phyloP scores from a whole-genome alignment of 2,113 vertebrate species.

The Narcine bancroftii region DNA sequence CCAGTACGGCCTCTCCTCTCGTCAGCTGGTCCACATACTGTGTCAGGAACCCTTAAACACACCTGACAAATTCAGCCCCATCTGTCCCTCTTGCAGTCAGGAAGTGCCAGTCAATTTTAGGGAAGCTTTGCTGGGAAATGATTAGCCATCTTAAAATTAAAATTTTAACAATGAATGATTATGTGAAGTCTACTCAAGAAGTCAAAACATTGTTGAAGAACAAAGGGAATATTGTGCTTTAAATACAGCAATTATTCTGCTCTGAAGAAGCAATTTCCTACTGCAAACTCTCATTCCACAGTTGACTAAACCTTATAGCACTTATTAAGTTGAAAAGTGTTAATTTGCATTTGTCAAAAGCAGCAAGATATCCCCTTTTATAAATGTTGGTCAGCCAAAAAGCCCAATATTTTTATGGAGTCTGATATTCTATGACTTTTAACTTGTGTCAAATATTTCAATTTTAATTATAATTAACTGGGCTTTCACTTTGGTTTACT shows the following conservation, averaged over 20 bases:
- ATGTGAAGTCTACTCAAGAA: not conserved
- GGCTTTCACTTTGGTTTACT: not conserved
- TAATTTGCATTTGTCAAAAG: not conserved
- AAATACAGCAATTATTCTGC: not conserved
- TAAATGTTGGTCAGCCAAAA: not conserved
- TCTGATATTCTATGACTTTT: not conserved
- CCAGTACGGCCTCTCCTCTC: no score
- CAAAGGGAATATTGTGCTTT: not conserved
- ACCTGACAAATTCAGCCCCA: no score
- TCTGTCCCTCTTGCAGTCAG: no score
- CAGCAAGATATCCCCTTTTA: not conserved
- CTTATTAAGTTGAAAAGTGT: not conserved
- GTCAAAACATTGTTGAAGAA: not conserved
- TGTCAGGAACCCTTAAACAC: no score
- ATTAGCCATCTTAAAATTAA: no score
- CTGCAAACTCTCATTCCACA: not conserved
- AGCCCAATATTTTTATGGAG: not conserved
- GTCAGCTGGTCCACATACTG: no score
- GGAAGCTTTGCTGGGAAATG: no score
- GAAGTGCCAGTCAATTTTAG: no score
- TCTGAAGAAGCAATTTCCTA: not conserved
- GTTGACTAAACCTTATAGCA: not conserved
- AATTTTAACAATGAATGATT: not conserved
- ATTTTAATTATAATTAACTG: not conserved
- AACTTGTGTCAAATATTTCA: not conserved